These are phyloP conservation scores for Bibio marci DNA, from an alignment of 2,888 invertebrate species.

Conservation along the genomic window DNA sequence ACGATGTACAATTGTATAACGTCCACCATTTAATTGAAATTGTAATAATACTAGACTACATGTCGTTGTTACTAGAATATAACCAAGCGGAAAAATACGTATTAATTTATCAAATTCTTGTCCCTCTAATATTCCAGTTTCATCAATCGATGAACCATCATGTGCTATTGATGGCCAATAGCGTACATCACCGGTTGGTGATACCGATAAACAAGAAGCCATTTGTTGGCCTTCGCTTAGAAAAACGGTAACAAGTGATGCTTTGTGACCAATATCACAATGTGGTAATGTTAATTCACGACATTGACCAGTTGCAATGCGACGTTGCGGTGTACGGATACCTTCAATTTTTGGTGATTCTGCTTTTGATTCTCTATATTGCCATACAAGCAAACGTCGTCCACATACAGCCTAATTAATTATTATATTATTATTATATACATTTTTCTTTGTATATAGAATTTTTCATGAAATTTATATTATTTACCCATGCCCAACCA, in stretches of 20 bases:
- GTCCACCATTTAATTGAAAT: slow-evolving; percentile 41
- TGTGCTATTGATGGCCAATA: slow-evolving; percentile 86
- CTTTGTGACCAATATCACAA: slow-evolving; percentile 80
- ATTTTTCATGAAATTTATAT: too few species aligned
- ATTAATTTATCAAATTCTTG: slow-evolving; percentile 69
- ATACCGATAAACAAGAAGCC: slow-evolving; percentile 79
- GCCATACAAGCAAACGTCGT: slow-evolving; percentile 73
- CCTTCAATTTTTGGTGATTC: slow-evolving; percentile 15
- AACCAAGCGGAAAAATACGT: slow-evolving; percentile 50
- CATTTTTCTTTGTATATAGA: too few species aligned
- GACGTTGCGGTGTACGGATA: slow-evolving; percentile 30
- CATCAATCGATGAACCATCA: slow-evolving; percentile 70
- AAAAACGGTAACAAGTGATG: slow-evolving; percentile 64
- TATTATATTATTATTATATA: not conserved
- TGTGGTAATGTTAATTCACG: slow-evolving; percentile 77
- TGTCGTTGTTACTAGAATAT: slow-evolving; percentile 80
- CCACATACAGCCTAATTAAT: slow-evolving; percentile 61
- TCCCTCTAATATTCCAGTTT: slow-evolving; percentile 70
- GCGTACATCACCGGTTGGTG: slow-evolving; percentile 80
- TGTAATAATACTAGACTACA: slow-evolving; percentile 65
- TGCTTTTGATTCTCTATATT: slow-evolving; percentile 34
- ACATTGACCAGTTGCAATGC: slow-evolving; percentile 40
- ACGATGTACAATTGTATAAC: slow-evolving; percentile 47
- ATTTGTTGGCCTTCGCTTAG: slow-evolving; percentile 39
- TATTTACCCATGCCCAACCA: slow-evolving; percentile 35